Evolutionary conservation across 1,140 invertebrate genomes (phyloP).

Genomic region (Subanguina moxae): DNA sequence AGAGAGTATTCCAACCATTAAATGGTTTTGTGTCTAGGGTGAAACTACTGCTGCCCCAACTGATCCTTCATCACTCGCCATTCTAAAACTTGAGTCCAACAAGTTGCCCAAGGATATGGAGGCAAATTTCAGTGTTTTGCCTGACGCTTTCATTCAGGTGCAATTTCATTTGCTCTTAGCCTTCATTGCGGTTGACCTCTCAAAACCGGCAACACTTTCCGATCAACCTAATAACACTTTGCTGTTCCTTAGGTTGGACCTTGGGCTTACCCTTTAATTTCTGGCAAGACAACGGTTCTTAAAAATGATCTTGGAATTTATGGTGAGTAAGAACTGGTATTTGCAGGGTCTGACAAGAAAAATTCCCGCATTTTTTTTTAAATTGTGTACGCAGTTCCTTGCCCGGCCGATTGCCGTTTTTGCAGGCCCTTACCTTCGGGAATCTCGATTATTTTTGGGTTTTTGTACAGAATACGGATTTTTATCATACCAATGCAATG

Average conservation of each 20-base stretch:
- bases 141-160: background rate
- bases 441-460: too few species aligned
- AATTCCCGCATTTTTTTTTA: too few species aligned
- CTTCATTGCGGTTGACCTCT: too few species aligned
- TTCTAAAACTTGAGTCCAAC: slow-evolving; percentile 12
- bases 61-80: slow-evolving; percentile 35
- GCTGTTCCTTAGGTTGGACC: slow-evolving; percentile 26
- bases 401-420: too few species aligned
- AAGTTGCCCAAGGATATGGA: background rate
- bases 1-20: background rate
- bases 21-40: slow-evolving; percentile 14
- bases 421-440: too few species aligned
- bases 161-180: background rate
- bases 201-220: too few species aligned
- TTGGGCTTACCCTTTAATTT: slow-evolving; percentile 31
- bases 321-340: background rate
- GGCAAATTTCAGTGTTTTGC: background rate
- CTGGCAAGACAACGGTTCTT: slow-evolving; percentile 18
- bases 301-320: slow-evolving; percentile 41
- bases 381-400: too few species aligned
- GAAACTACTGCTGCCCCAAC: slow-evolving; percentile 30
- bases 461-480: too few species aligned
- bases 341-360: too few species aligned
- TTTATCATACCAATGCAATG: too few species aligned
- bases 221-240: too few species aligned